A percentile compares a stretch with the other conserved stretches of the same genome.
Evolutionary conservation across 1,140 invertebrate genomes (phyloP).

Genomic region (Acyrthosiphon pisum): DNA sequence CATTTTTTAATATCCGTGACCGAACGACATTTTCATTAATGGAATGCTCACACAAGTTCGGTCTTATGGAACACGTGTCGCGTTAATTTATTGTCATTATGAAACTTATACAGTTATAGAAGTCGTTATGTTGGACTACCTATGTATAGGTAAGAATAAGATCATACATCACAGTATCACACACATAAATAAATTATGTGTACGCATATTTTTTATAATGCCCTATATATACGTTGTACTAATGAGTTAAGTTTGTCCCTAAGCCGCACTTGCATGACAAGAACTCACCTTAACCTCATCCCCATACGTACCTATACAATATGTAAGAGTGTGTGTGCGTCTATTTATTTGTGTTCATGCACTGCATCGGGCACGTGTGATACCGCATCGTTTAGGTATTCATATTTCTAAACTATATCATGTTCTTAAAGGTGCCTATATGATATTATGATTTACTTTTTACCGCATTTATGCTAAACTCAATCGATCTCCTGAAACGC

Average conservation of each 20-base stretch:
- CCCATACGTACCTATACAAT: too few relatives aligned
- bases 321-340: background rate
- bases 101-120: background rate
- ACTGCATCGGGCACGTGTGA: background rate
- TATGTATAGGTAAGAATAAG: background rate
- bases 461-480: too few relatives aligned
- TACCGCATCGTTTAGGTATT: background rate
- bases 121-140: background rate
- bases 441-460: too few relatives aligned
- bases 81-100: background rate
- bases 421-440: too few relatives aligned
- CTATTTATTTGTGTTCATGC: background rate
- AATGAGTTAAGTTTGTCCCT: constrained; percentile 1
- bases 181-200: background rate
- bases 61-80: background rate
- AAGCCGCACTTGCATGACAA: background rate
- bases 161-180: background rate
- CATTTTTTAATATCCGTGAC: background rate
- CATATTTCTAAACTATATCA: background rate
- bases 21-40: background rate
- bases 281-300: background rate
- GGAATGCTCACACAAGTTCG: background rate
- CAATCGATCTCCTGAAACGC: too few relatives aligned
- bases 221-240: background rate
- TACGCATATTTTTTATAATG: background rate